Evolutionary conservation across 2,888 invertebrate species (phyloP).

Genomic region (Lumbricus terrestris): DNA sequence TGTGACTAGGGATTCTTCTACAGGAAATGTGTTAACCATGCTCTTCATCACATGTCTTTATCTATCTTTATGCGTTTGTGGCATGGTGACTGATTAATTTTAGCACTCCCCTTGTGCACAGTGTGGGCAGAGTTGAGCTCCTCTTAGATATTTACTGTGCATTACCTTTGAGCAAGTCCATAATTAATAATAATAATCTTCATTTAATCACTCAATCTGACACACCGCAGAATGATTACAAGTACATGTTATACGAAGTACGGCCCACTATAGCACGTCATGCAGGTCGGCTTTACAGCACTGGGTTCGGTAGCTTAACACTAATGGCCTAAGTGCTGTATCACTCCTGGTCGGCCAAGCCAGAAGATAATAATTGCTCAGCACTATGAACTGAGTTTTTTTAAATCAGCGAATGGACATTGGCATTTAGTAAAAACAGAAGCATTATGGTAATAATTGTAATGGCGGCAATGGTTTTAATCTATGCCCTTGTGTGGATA

Average conservation of each 20-base stretch:
- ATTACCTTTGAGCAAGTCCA: neutral
- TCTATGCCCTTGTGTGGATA: neutral
- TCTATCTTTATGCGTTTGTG: neutral
- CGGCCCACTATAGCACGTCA: too few relatives aligned
- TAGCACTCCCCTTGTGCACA: too few relatives aligned
- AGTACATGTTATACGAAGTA: too few relatives aligned
- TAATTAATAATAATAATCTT: too few relatives aligned
- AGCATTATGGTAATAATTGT: neutral
- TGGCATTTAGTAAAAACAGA: neutral
- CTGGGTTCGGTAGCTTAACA: too few relatives aligned
- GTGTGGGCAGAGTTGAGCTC: neutral
- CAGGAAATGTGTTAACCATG: neutral
- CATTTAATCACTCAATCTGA: too few relatives aligned
- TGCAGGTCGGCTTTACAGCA: too few relatives aligned
- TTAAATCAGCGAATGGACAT: neutral
- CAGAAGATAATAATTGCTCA: neutral
- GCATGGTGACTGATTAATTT: neutral
- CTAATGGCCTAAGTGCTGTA: too few relatives aligned
- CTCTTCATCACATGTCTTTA: neutral
- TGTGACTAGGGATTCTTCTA: neutral
- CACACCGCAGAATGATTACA: too few relatives aligned
- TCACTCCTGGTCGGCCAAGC: too few relatives aligned
- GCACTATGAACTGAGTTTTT: neutral
- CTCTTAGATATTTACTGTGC: neutral
- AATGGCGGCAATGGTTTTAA: too few relatives aligned